Evolutionary conservation across 2,113 vertebrate species (phyloP).

Genomic region (Ceyx melanurus): DNA sequence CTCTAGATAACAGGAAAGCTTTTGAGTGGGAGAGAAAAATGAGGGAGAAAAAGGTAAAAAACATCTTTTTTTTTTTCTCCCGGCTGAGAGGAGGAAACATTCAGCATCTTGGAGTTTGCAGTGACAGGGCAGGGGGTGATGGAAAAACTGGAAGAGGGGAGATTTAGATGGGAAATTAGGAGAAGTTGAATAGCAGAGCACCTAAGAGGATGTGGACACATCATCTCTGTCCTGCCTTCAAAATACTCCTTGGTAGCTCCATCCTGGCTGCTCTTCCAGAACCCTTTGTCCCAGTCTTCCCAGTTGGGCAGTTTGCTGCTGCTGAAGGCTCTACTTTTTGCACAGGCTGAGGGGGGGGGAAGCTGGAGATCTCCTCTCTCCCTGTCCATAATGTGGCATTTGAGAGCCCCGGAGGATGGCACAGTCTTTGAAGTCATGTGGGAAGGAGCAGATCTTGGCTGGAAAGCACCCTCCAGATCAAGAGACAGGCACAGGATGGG

Average conservation of each 20-base stretch:
- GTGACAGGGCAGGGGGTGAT: no score
- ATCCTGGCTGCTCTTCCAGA: background rate
- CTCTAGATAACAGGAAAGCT: background rate
- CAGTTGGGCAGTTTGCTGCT: background rate
- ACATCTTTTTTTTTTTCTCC: background rate
- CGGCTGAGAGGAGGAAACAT: background rate
- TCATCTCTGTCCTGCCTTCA: background rate
- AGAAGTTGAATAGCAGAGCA: no score
- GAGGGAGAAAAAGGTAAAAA: background rate
- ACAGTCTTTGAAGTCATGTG: constrained; percentile 4
- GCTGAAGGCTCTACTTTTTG: background rate
- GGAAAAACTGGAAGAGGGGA: no score
- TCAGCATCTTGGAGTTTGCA: background rate
- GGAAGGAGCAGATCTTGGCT: constrained; percentile 24
- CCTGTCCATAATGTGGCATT: background rate
- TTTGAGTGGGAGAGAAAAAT: background rate
- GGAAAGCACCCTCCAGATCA: background rate
- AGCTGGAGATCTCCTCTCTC: background rate
- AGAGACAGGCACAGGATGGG: background rate
- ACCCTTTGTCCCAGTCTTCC: background rate
- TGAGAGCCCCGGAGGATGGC: background rate
- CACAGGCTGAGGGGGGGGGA: background rate
- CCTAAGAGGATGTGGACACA: background rate
- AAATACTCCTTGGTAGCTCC: background rate
- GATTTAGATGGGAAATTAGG: no score